A percentile compares a stretch with the other conserved stretches of the same genome.
These are phyloP conservation scores for Sciurus carolinensis DNA, from an alignment of 2,797 vertebrate species.

Conservation along the genomic window DNA sequence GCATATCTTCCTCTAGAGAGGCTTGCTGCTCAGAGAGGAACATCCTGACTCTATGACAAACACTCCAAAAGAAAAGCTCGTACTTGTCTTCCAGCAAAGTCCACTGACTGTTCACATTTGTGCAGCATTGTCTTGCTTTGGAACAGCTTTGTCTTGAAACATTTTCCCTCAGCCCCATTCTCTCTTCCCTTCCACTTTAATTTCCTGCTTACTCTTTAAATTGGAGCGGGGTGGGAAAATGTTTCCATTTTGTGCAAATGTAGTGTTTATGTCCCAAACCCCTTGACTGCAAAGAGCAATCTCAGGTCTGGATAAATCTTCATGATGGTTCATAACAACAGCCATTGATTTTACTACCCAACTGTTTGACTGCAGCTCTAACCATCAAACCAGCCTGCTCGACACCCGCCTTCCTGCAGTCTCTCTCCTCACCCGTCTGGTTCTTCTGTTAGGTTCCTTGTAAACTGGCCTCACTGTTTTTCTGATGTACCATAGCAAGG, in stretches of 20 bases:
- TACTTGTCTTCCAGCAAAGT: neutral
- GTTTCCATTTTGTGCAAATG: neutral
- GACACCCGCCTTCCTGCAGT: fast-evolving
- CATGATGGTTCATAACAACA: neutral
- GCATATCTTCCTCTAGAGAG: neutral
- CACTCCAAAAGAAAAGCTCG: neutral
- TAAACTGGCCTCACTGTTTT: neutral
- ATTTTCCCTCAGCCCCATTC: neutral
- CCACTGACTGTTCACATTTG: neutral
- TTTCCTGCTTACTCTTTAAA: neutral
- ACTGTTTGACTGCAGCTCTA: too few relatives aligned
- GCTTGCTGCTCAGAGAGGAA: neutral
- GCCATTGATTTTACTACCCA: neutral
- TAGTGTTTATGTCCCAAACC: neutral
- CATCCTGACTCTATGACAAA: neutral
- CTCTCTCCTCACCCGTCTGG: neutral
- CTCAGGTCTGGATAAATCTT: neutral
- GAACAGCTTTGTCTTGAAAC: neutral
- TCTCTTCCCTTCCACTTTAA: neutral
- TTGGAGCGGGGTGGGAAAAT: neutral
- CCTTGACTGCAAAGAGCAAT: neutral
- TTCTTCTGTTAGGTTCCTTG: neutral
- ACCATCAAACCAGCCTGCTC: too few relatives aligned
- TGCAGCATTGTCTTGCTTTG: neutral
- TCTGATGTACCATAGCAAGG: neutral